Conservation (phyloP, 2,797 vertebrate species). For the Bucorvus abyssinicus region DNA sequence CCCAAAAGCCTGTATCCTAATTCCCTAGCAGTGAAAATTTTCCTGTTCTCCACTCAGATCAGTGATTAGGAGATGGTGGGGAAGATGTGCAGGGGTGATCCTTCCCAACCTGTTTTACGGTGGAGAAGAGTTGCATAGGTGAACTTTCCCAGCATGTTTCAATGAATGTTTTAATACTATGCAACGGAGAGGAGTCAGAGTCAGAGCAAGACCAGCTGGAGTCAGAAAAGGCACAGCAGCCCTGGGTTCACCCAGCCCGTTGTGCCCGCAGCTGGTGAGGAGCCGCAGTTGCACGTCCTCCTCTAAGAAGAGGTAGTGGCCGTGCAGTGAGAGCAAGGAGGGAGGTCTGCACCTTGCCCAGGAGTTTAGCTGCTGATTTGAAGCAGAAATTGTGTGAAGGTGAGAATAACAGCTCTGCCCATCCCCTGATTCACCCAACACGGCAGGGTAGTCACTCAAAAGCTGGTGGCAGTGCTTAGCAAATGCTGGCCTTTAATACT, state of each 20-base stretch:
- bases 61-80: not conserved
- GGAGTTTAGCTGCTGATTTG: not conserved
- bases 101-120: not conserved
- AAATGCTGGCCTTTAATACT: not conserved
- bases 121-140: not conserved
- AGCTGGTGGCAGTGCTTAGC: not conserved
- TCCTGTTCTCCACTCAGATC: not conserved
- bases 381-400: not conserved
- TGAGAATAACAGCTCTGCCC: not conserved
- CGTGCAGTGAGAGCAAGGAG: not conserved
- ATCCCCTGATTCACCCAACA: not conserved
- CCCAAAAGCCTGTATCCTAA: rapidly evolving
- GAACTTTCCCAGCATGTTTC: not conserved
- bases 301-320: not conserved
- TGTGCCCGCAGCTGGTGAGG: not conserved
- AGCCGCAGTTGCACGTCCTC: rapidly evolving
- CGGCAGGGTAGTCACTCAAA: not conserved
- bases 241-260: rapidly evolving
- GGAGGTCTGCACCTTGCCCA: not conserved
- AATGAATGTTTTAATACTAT: not conserved
- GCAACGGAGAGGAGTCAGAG: not conserved
- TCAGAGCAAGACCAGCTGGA: not conserved
- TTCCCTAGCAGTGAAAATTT: not conserved
- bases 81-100: not conserved
- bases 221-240: not conserved